Conservation (phyloP, 2,888 invertebrate species). For the Gasteruption jaculator region DNA sequence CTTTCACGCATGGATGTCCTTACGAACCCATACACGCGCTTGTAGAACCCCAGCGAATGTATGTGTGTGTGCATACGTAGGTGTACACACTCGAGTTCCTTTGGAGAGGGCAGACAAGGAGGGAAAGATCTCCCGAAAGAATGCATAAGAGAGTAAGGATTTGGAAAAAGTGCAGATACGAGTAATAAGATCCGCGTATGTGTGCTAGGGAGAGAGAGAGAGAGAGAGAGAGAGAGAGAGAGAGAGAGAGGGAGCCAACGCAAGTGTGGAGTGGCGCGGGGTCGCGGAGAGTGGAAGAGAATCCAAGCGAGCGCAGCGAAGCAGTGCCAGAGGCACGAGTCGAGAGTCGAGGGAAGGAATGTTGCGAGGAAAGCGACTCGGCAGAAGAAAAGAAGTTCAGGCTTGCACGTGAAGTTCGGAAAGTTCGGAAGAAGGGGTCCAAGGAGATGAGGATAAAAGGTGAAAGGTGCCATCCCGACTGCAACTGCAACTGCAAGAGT, state of each 20-base stretch:
- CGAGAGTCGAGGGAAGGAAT: not conserved
- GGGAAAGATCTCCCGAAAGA: constrained; percentile 8
- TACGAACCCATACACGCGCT: too few relatives aligned
- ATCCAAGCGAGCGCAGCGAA: constrained; percentile 13
- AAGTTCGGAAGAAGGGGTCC: too few relatives aligned
- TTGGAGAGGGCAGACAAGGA: constrained; percentile 1
- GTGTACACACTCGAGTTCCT: not conserved
- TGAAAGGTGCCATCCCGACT: too few relatives aligned
- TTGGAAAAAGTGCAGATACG: constrained; percentile 14
- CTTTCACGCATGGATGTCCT: too few relatives aligned
- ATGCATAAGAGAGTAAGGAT: constrained; percentile 5
- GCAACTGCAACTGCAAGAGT: too few relatives aligned
- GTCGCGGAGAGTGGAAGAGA: constrained; percentile 18
- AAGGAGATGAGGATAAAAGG: not conserved
- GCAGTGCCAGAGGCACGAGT: constrained; percentile 15
- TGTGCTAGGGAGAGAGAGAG: constrained; percentile 7
- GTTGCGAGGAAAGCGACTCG: not conserved
- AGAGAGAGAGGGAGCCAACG: constrained; percentile 32
- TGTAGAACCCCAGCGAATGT: constrained; percentile 2
- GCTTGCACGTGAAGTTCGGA: not conserved
- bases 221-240: constrained; percentile 37
- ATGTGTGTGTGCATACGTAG: not conserved
- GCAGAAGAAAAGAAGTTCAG: constrained; percentile 5
- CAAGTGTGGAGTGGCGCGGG: constrained; percentile 39
- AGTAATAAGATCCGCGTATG: constrained; percentile 19